These are phyloP conservation scores for Drosophila fulvimacula DNA, from an alignment of 2,888 invertebrate genomes.

Conservation along the genomic window DNA sequence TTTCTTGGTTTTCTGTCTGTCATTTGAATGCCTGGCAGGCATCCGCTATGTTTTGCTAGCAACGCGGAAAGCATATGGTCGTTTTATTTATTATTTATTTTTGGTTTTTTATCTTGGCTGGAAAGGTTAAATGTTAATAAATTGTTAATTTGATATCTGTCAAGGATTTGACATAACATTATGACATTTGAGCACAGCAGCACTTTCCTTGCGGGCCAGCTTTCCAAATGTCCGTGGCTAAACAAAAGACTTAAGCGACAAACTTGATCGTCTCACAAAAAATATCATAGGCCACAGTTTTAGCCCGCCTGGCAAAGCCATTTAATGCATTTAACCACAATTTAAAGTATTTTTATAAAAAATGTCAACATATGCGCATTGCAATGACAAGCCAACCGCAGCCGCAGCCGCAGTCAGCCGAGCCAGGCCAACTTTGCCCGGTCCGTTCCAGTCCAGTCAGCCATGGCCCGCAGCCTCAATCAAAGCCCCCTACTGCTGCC, in stretches of 20 bases:
- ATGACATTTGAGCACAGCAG: slow-evolving; percentile 64
- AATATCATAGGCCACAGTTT: slow-evolving; percentile 57
- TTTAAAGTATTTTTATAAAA: slow-evolving; percentile 70
- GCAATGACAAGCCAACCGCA: slow-evolving; percentile 65
- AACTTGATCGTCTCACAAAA: slow-evolving; percentile 51
- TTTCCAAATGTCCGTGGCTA: slow-evolving; percentile 39
- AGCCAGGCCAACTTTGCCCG: slow-evolving; percentile 29
- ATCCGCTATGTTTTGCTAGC: slow-evolving; percentile 26
- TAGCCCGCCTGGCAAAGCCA: slow-evolving; percentile 39
- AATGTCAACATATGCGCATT: slow-evolving; percentile 76
- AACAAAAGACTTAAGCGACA: slow-evolving; percentile 56
- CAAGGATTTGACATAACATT: slow-evolving; percentile 51
- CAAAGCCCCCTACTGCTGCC: slow-evolving; percentile 7
- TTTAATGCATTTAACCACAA: slow-evolving; percentile 70
- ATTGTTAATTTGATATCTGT: slow-evolving; percentile 68
- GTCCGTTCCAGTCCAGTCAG: slow-evolving; percentile 53
- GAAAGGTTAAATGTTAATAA: slow-evolving; percentile 69
- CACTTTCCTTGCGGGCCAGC: slow-evolving; percentile 56
- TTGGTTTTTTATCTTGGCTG: slow-evolving; percentile 12
- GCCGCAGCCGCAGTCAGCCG: slow-evolving; percentile 15
- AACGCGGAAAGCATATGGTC: slow-evolving; percentile 35
- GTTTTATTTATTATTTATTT: slow-evolving; percentile 15
- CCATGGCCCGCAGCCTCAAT: slow-evolving; percentile 66
- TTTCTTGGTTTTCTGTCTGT: slow-evolving; percentile 29
- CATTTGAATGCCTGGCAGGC: slow-evolving; percentile 47